Evolutionary conservation across 2,797 vertebrate genomes (phyloP), one percentile per base, ranked within the genome.

Genomic region (Sylvia borin): DNA sequence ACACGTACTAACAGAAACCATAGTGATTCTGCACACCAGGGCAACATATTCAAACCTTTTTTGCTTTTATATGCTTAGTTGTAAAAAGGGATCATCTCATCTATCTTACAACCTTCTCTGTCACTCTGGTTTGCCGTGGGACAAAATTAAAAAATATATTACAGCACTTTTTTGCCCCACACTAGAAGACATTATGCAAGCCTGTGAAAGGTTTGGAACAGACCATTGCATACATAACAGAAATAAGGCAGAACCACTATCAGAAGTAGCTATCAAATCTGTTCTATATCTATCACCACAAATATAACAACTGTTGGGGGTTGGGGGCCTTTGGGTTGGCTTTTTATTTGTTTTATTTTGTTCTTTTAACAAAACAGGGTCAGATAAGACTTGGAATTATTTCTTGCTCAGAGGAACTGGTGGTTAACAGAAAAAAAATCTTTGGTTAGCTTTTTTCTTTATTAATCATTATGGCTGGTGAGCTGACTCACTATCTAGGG

Each of bases 401-500:
- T 89, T 79, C 29, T 71, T 74, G 32, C 65, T 79, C 42, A 91
- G 25, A 85, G 85, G 13, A 89, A 60, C 32, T 9, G 1, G 18
- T 54, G n/a, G n/a, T 38, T 70, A 88, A 84, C 8, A 79, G 42
- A 68, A 48, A 77, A 67, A 51, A 68, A 53, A 27, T 34, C 36
- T 42, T 92, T 74, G 53, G 60, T 72, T 86, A 91, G 38, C 25
- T 72, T 87, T 54, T 71, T 89, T 16, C 31, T 85, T 83, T 61
- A 85, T 90, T 91, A 83, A 89, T 74, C 57, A 74, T 77, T 81
- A 67, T 53, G 87, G 78, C 36, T 77, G 31, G 61, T 34, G n/a
- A 92, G 32, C 61, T 92, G 81, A 93, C 16, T 89, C 68, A 93
- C 54, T 58, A 54, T 27, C 54, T 36, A 85, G 15, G 19, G 38